phyloP scores from a whole-genome alignment of 2,797 vertebrate genomes.

The Australoheros facetus region DNA sequence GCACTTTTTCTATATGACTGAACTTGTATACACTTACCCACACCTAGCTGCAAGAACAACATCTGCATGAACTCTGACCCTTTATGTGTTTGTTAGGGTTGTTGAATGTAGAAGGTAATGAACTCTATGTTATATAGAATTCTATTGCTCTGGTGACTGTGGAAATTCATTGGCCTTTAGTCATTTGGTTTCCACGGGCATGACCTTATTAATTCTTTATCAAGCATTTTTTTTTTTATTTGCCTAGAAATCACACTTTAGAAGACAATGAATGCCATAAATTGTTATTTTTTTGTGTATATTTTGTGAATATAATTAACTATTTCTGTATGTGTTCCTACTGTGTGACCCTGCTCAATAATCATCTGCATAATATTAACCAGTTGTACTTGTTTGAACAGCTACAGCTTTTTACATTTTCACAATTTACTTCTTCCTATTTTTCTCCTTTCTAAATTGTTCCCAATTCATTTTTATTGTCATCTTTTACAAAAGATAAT shows the following conservation, averaged over 20 bases:
- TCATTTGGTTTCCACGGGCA: constrained; percentile 36
- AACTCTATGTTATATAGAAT: constrained; percentile 47
- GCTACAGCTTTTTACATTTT: constrained; percentile 47
- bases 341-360: constrained; percentile 47
- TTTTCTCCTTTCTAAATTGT: constrained; percentile 38
- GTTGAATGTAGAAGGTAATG: constrained; percentile 64
- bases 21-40: constrained; percentile 43
- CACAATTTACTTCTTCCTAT: constrained; percentile 4
- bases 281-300: constrained; percentile 45
- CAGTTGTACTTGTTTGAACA: constrained; percentile 36
- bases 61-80: constrained; percentile 63
- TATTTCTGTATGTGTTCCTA: constrained; percentile 48
- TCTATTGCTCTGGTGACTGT: constrained; percentile 40
- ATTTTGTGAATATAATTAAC: constrained; percentile 63
- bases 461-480: constrained; percentile 28
- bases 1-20: constrained; percentile 22
- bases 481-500: constrained; percentile 11
- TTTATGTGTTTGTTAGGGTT: constrained; percentile 63
- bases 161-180: constrained; percentile 32
- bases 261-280: constrained; percentile 58
- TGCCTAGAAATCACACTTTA: constrained; percentile 34
- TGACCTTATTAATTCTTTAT: constrained; percentile 39
- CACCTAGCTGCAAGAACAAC: constrained; percentile 19
- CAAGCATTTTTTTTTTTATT: not conserved
- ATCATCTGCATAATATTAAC: constrained; percentile 30